Base-by-base conservation (phyloP, 2,113 vertebrate genomes). In the Ammodytes dubius region DNA sequence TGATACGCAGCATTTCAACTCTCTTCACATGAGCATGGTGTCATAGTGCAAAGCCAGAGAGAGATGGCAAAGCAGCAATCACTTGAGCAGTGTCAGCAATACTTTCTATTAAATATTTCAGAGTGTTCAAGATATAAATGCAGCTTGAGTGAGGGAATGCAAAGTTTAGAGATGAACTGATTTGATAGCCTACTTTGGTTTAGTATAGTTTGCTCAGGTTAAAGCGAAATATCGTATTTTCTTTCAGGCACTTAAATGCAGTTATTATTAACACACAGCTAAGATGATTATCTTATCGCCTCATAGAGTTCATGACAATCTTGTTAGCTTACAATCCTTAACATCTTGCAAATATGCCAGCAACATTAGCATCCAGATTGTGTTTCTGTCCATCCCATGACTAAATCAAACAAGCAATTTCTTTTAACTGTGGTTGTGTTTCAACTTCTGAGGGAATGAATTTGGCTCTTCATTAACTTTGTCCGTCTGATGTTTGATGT, bases 81-180 rank as follows among this genome's bases (percentile, higher is more conserved):
- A 64, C 57, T 27, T 35, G 40, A 68, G 39, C 15, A n/a, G 10
- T 8, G 35, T 8, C 43, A 50, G 57, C 46, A 53, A 39, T 8
- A 15, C 57, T 19, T 70, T 7, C 27, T 72, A 47, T 87, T 56
- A 70, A 27, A 73, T 77, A 7, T 47, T 39, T 50, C 70, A 71
- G 39, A 35, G 8, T 58, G 64, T 56, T 70, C 7, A 58, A 47
- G 40, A 57, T 59, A 40, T 50, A 80, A 53, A 37, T 63, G 68
- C 65, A 52, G 70, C 35, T 70, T 37, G 61, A 66, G 45, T 19
- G 4, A n/a, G 46, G 60, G 2, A 27, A 0, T 9, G 0, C 10
- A 70, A 79, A 63, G 74, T 82, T 84, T 19, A 66, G 8, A 19
- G 56, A 81, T 70, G 86, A 88, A 74, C 1, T 27, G 27, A 27